These are phyloP conservation scores for Tinea pellionella DNA, from an alignment of 2,888 invertebrate species.

Conservation along the genomic window DNA sequence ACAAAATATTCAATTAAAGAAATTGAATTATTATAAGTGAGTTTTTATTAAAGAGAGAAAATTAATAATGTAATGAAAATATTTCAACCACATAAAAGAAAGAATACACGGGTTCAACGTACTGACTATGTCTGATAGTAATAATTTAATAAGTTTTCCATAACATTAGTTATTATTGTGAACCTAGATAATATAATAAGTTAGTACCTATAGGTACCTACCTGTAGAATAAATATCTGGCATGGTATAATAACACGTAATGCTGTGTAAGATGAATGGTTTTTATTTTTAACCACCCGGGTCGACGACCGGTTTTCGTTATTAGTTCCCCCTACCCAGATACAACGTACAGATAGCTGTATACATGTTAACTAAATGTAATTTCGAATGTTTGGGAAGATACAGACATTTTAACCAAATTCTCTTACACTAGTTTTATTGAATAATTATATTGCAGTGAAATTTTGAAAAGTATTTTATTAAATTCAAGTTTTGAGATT, in stretches of 20 bases:
- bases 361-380: constrained; percentile 12
- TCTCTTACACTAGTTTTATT: neutral
- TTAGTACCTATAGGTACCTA: constrained; percentile 1
- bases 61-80: neutral
- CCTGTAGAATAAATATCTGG: constrained; percentile 4
- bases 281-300: constrained; percentile 12
- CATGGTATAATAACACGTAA: constrained; percentile 8
- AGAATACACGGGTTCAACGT: neutral
- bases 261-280: constrained; percentile 8
- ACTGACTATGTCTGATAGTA: neutral
- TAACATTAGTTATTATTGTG: neutral
- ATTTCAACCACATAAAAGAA: neutral
- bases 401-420: neutral
- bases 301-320: constrained; percentile 13
- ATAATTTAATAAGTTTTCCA: neutral
- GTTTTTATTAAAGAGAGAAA: neutral
- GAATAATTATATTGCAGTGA: neutral
- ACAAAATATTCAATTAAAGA: constrained; percentile 16
- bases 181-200: constrained; percentile 2
- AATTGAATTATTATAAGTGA: neutral
- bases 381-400: constrained; percentile 7
- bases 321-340: constrained; percentile 11
- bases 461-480: no score
- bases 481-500: neutral
- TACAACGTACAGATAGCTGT: constrained; percentile 7